Evolutionary conservation across 2,797 vertebrate species (phyloP).

Genomic region (Erithacus rubecula): DNA sequence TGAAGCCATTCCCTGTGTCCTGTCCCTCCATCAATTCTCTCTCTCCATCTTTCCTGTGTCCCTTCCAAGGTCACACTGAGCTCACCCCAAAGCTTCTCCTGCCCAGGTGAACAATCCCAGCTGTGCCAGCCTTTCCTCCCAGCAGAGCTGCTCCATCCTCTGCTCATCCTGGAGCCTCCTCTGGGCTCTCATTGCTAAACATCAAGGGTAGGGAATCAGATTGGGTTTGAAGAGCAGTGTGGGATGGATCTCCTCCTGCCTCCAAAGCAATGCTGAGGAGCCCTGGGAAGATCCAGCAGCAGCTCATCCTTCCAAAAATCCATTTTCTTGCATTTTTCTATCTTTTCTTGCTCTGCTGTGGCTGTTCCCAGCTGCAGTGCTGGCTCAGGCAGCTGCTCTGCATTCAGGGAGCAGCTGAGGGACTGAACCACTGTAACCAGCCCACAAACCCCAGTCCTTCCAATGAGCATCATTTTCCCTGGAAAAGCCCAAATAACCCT

Average conservation of each 20-base stretch:
- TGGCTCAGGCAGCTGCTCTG: not conserved
- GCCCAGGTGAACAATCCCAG: not conserved
- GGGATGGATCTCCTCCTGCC: not conserved
- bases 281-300: not conserved
- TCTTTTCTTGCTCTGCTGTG: not conserved
- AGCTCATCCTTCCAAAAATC: not conserved
- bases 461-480: not conserved
- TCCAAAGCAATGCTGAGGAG: not conserved
- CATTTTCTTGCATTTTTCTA: not conserved
- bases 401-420: not conserved
- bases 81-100: fast-evolving
- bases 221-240: not conserved
- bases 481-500: slow-evolving; percentile 36
- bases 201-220: fast-evolving
- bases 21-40: fast-evolving
- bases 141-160: not conserved
- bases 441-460: not conserved
- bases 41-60: fast-evolving
- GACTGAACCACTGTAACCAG: not conserved
- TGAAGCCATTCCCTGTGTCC: not conserved
- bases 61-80: fast-evolving
- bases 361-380: not conserved
- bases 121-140: not conserved
- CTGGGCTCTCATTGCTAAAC: not conserved
- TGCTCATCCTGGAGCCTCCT: not conserved